Evolutionary conservation across 2,113 vertebrate genomes (phyloP).

Genomic region (Melanerpes aurifrons): DNA sequence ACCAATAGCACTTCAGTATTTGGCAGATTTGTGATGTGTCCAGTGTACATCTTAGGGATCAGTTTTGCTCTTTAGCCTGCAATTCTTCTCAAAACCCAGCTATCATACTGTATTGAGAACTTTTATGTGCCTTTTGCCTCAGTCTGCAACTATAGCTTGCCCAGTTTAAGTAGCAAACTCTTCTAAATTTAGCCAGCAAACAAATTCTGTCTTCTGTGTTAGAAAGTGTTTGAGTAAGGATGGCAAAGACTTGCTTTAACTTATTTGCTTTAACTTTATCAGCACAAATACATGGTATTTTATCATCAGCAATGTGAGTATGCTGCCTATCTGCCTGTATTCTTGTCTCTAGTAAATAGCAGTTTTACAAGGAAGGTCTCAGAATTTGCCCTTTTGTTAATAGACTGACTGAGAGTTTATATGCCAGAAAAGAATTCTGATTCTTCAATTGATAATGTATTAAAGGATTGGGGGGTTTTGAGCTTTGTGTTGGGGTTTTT

Average conservation of each 20-base stretch:
- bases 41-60: not conserved
- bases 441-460: not conserved
- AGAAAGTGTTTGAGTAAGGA: conserved; percentile 3
- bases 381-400: conserved; percentile 14
- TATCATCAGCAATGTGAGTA: no score
- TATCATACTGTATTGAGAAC: not conserved
- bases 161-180: not conserved
- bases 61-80: not conserved
- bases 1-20: not conserved
- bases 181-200: not conserved
- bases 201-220: not conserved
- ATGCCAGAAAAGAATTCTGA: not conserved
- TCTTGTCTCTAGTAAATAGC: conserved; percentile 9
- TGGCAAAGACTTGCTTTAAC: not conserved
- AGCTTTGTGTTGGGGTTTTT: not conserved
- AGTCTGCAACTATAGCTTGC: not conserved
- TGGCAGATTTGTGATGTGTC: not conserved
- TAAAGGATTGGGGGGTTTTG: not conserved
- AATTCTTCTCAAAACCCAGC: not conserved
- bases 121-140: not conserved
- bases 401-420: not conserved
- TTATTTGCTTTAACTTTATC: conserved; percentile 23
- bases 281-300: not conserved
- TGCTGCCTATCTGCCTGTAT: not conserved
- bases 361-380: conserved; percentile 2